Evolutionary conservation across 2,113 vertebrate genomes (phyloP), one percentile per base, ranked within the genome.

Genomic region (Poeciliopsis retropinna): DNA sequence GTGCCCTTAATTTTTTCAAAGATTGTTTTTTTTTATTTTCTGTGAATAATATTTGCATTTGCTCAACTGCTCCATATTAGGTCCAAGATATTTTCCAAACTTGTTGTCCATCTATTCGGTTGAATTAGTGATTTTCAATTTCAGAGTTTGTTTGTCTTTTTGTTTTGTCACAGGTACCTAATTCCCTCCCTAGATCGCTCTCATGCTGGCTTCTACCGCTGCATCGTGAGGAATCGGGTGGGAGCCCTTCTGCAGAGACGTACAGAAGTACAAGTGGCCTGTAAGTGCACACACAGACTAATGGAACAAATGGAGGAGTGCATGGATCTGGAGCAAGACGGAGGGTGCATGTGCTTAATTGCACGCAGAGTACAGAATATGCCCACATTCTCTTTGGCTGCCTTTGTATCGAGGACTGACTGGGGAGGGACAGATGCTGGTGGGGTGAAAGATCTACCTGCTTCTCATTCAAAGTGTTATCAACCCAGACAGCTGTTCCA

Each of bases 181-280:
- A 99, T 99, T 91, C 96, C 96, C 0, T 99, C 97, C 0, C 86
- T 99, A 93, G 97, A 99, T 90, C 95, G 96, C 75, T 96, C 97
- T 3, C 97, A 99, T 0, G 97, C 97, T 0, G 98, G 98, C 63
- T 96, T 97, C 93, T 99, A 99, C 91, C 96, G 97, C 86, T 99
- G 98, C 91, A 96, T 99, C 11, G 97, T 99, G 84, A 93, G 97
- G 44, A 99, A 99, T 89, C 94, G 98, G 7, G 96, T 99, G 82
- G 98, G 98, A 0, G 97, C 98, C 0, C 94, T 99, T 80, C 94
- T 99, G 63, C 98, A 99, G 94, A 93, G 97, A 79, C 96, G 96
- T 76, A 99, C 97, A 0, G 96, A 99, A 88, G 97, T 99, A 64
- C 97, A 98, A 88, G 97, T 99, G 94, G 97, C 97, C 90, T 99